Base-by-base conservation (phyloP, 2,888 invertebrate species). In the Pseudoips prasinana region DNA sequence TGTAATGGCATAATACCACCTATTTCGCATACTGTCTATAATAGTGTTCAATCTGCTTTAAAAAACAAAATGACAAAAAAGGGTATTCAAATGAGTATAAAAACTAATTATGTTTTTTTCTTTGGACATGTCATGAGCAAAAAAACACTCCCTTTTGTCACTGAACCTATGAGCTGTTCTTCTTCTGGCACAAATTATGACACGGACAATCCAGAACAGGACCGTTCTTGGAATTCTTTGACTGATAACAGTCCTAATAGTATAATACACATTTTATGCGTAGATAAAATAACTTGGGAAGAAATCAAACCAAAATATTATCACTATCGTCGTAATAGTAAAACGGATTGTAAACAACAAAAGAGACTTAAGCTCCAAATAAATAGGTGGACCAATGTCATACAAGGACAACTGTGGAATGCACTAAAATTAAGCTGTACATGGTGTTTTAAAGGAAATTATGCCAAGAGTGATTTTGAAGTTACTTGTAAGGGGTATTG, bases 341-440 rank as follows among this genome's bases (percentile, higher is more conserved):
- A 29, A 29, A 29, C 22, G 22, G 29, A 7, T 29, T 22, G 22
- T 29, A 29, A 22, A 22, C 29, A 22, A 8, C 22, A 29, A 22
- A 29, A 29, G 22, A 29, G 25, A 34, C 28, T 24, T 20, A 34
- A 24, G 25, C 29, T 34, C 19, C 28, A 28, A 29, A 28, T 14
- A 34, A 23, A 34, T 29, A 24, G 22, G 14, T 35, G 34, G 29
- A 29, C 34, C 20, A 35, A 35, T 35, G 23, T 35, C 14, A 8
- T 35, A 20, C 34, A 25, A 29, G 22, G 22, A 22, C 29, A 14
- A 22, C 29, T 29, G 22, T 29, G 29, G 29, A 29, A 29, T 22
- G 29, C 22, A 29, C 22, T 29, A 22, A 29, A 22, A 29, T 29
- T 22, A 22, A n/a, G 22, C 22, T 29, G 29, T 14, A 29, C 29